Evolutionary conservation across 2,113 vertebrate species (phyloP), one percentile per base, ranked within the genome.

Genomic region (Rynchops niger): DNA sequence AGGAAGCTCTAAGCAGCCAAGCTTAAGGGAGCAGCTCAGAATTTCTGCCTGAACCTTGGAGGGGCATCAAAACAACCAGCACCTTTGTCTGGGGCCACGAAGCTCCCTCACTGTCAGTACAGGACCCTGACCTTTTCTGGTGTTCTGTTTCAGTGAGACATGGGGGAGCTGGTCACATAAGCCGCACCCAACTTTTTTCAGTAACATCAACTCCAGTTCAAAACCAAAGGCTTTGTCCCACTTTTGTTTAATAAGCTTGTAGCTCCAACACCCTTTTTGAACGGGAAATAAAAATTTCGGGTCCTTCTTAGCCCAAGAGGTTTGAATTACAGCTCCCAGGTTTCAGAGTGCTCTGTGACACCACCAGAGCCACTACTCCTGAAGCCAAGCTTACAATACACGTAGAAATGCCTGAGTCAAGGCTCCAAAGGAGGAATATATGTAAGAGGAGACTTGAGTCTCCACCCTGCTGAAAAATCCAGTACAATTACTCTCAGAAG

Each of bases 381-480:
- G 42, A 58, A 72, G 42, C 26, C 27, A 49, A 76, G 15, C 34
- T 76, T 45, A 67, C n/a, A 59, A 20, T 13, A 38, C 30, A 52
- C 50, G 27, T 1, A 40, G 25, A 84, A 92, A 67, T 26, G 14
- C 55, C 32, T 5, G 11, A 42, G 47, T 42, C 47, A 38, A 78
- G 43, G n/a, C 15, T 15, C 23, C 59, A 65, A 27, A 86, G n/a
- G 65, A 80, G 53, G n/a, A 92, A 86, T 20, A 42, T 16, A 16
- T 8, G 4, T 18, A 66, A 80, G 43, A 93, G 25, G 45, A 81
- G 42, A 78, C 34, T 29, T 20, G 21, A 84, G 23, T 63, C 47
- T 77, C 89, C 86, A 84, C 63, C 36, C 72, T 21, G 21, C 72
- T 66, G 63, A 92, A 92, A 45, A 96, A 95, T 58, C 59, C 63